These are phyloP conservation scores for Zophobas atratus DNA, from an alignment of 1,140 invertebrate species.

Conservation along the genomic window DNA sequence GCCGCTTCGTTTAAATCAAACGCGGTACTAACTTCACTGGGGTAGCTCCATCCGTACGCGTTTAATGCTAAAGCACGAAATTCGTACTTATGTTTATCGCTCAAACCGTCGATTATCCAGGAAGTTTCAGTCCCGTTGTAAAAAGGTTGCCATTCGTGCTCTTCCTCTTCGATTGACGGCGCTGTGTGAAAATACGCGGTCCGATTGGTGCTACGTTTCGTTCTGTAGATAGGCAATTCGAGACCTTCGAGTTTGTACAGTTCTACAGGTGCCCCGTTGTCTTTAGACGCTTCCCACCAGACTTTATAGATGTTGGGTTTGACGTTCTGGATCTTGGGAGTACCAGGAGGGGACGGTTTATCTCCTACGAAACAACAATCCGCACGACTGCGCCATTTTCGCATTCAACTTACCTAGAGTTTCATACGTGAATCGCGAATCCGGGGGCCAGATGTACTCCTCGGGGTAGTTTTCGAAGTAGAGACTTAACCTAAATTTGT, in stretches of 20 bases:
- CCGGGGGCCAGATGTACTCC: slow-evolving; percentile 78
- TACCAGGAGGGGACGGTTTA: slow-evolving; percentile 77
- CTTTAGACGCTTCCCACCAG: slow-evolving; percentile 78
- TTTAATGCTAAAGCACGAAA: slow-evolving; percentile 88
- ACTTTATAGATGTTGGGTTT: slow-evolving; percentile 80
- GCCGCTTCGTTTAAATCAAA: slow-evolving; percentile 72
- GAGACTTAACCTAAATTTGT: slow-evolving; percentile 81
- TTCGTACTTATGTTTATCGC: slow-evolving; percentile 73
- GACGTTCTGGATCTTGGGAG: slow-evolving; percentile 76
- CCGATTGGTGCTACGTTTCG: slow-evolving; percentile 63
- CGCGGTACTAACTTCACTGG: slow-evolving; percentile 73
- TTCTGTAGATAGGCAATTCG: slow-evolving; percentile 59
- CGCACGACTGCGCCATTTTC: not conserved
- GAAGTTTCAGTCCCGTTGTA: slow-evolving; percentile 89
- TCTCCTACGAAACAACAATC: slow-evolving; percentile 69
- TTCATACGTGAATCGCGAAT: slow-evolving; percentile 80
- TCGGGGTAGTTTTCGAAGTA: slow-evolving; percentile 75
- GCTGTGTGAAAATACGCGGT: slow-evolving; percentile 62
- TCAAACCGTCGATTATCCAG: slow-evolving; percentile 83
- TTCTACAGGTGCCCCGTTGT: slow-evolving; percentile 77
- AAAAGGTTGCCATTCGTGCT: slow-evolving; percentile 75
- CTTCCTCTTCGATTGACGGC: slow-evolving; percentile 68
- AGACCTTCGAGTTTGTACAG: slow-evolving; percentile 76
- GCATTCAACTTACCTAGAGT: slow-evolving; percentile 75
- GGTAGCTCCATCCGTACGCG: slow-evolving; percentile 84